phyloP scores from a whole-genome alignment of 2,888 invertebrate genomes.

The Nephrotoma guestfalica region DNA sequence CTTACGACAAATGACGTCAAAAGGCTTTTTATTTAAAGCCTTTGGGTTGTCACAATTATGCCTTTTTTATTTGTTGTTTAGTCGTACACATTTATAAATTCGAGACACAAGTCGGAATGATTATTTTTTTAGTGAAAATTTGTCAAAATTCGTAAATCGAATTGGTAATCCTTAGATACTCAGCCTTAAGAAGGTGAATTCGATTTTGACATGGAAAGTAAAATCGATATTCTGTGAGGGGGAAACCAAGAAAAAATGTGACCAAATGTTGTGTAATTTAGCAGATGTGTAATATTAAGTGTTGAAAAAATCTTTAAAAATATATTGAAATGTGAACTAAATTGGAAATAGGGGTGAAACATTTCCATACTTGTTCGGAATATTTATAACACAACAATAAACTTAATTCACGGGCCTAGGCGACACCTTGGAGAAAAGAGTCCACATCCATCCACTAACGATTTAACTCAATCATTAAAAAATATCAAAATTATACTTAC shows the following conservation, averaged over 20 bases:
- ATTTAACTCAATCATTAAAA: neutral
- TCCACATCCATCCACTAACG: neutral
- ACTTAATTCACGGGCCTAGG: neutral
- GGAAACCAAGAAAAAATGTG: neutral
- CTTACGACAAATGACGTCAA: no score
- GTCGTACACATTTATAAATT: no score
- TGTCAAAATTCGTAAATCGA: no score
- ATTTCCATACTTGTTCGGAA: neutral
- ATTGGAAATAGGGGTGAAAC: neutral
- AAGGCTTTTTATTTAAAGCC: no score
- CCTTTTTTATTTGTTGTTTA: no score
- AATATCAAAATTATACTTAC: slow-evolving; percentile 20
- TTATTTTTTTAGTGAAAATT: no score
- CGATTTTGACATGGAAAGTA: neutral
- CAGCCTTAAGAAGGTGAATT: neutral
- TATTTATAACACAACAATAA: neutral
- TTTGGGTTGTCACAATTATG: no score
- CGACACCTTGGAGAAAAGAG: neutral
- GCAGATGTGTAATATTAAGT: neutral
- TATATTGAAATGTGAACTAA: neutral
- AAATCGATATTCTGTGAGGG: neutral
- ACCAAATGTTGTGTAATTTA: neutral
- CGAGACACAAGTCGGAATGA: no score
- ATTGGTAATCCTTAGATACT: no score
- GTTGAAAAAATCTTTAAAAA: neutral